Base-by-base conservation (phyloP, 2,113 vertebrate species). In the Etheostoma cragini region DNA sequence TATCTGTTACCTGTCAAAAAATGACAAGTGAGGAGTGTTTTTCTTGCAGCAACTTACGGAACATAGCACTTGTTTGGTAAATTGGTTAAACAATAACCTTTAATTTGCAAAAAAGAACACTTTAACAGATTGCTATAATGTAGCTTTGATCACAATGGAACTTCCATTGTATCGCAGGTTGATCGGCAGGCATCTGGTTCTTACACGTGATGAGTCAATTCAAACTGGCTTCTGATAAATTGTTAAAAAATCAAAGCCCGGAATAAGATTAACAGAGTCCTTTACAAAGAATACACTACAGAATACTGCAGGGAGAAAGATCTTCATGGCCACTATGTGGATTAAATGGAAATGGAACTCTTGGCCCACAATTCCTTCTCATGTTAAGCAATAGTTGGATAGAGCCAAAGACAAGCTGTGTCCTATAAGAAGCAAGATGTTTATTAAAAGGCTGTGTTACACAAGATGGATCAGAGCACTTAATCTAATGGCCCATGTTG, bases 401-500 rank as follows among this genome's bases (percentile, higher is more conserved):
- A 16, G 52, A 76, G 67, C 33, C 21, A 45, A 61, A 76, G 76
- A 57, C 3, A 2, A 75, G 78, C 61, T 30, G 74, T 6, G 50
- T 84, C 69, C 76, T 72, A 72, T 76, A 78, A 73, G 80, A 78
- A 73, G 16, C 1, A 47, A 66, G 61, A 85, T 86, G 81, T 90
- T 90, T 91, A 90, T 85, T 83, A 86, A 79, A 82, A 74, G 63
- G 67, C 30, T 65, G 71, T 80, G 58, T 81, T 83, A 64, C 81
- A 86, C 65, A 75, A 76, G 75, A 80, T 50, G 64, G 63, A 65
- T 80, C 24, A 30, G 69, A 84, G 69, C 89, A 88, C 86, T 89
- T 82, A 85, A 83, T 72, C 72, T 87, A 87, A 90, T 85, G 76
- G 74, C 72, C 16, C 53, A 4, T 45, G 83, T 81, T 84, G 81